Base-by-base conservation (phyloP, 2,888 invertebrate species). In the Anoncus sp. region DNA sequence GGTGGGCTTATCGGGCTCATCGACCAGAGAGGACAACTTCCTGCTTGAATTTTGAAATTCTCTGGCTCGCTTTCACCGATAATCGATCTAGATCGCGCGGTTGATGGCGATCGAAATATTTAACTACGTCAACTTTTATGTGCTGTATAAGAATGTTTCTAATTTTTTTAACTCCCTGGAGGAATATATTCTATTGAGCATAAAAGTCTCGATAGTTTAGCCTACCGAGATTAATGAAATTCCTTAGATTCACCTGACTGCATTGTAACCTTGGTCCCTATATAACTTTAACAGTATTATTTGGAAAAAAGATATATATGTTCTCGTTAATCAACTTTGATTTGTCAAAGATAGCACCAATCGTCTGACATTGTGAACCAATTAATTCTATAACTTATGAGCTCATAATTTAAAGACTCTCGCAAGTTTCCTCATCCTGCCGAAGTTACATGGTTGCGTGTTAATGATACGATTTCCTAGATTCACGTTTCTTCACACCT, bases 11-110 rank as follows among this genome's bases (percentile, higher is more conserved):
- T 40, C 43, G 62, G 40, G 9, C 47, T 66, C 57, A 40, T 57
- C 35, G 40, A 62, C 22, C 35, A 14, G 27, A 43, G 40, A 24
- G 31, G 66, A 74, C n/a, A 53, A 59, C 65, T 74, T 77, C 60
- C 73, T 55, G 60, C 55, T 62, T 27, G 18, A 35, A 59, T 67
- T 67, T 22, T 43, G 10, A 55, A 35, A 66, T 47, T 69, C 14
- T 22, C 27, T 40, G 4, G 45, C 43, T 47, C 24, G 53, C 51
- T 43, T 9, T 14, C 10, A 22, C 51, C 31, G n/a, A 20, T n/a
- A 27, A 16, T 24, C 40, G 16, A 38, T 22, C 16, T 65, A 3
- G 18, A 40, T 35, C 24, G 10, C 27, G 40, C 20, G 60, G 49
- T 49, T 18, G 20, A 20, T 40, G 27, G 40, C 31, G 31, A 5